Evolutionary conservation across 2,888 invertebrate species (phyloP).

Genomic region (Spodoptera littoralis): DNA sequence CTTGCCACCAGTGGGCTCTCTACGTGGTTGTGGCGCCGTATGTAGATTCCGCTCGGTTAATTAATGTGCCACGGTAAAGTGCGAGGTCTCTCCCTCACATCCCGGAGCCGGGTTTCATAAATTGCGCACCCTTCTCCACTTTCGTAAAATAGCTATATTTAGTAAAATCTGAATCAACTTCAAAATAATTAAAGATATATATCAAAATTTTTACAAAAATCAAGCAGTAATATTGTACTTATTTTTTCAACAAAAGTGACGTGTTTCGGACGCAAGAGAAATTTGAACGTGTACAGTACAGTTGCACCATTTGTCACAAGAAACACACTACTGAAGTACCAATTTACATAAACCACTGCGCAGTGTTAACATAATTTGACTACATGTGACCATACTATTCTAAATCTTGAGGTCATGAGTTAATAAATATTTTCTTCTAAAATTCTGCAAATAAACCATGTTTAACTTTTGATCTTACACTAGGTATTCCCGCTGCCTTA

Average conservation of each 20-base stretch:
- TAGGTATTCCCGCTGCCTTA: too few relatives aligned
- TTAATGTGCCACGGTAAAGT: constrained; percentile 87
- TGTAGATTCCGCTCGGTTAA: constrained; percentile 86
- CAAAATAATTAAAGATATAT: constrained; percentile 55
- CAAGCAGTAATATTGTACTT: too few relatives aligned
- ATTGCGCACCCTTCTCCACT: constrained; percentile 85
- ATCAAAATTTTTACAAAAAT: too few relatives aligned
- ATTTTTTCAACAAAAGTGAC: constrained; percentile 33
- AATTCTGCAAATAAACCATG: background rate
- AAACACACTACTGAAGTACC: constrained; percentile 60
- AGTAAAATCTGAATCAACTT: constrained; percentile 78
- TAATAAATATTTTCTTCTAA: constrained; percentile 11
- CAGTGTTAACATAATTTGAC: constrained; percentile 61
- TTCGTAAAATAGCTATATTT: constrained; percentile 76
- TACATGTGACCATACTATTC: constrained; percentile 60
- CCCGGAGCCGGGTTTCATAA: constrained; percentile 81
- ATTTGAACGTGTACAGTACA: constrained; percentile 63
- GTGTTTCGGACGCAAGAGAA: constrained; percentile 49
- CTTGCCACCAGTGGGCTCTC: constrained; percentile 83
- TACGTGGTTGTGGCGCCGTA: constrained; percentile 83
- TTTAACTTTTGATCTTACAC: background rate
- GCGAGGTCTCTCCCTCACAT: constrained; percentile 80
- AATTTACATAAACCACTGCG: constrained; percentile 57
- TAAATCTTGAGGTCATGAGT: constrained; percentile 26
- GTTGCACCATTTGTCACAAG: constrained; percentile 61